phyloP scores from a whole-genome alignment of 2,888 invertebrate genomes.

The Callosobruchus maculatus region DNA sequence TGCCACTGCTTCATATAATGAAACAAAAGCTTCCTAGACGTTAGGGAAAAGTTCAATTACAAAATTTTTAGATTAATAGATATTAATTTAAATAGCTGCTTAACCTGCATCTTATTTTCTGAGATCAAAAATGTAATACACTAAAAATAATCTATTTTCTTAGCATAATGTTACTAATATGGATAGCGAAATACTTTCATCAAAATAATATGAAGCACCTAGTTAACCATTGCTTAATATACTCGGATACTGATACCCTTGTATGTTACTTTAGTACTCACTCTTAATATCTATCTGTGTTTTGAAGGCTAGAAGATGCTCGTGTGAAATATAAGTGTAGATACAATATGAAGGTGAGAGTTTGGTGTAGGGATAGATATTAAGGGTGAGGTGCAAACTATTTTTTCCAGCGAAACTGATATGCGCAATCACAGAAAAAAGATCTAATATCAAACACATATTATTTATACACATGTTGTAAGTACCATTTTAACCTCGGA shows the following conservation, averaged over 20 bases:
- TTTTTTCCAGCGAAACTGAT: neutral
- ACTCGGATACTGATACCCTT: neutral
- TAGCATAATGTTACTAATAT: too few species aligned
- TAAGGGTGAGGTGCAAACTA: neutral
- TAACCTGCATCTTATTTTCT: too few species aligned
- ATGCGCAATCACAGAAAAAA: neutral
- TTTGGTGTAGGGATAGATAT: neutral
- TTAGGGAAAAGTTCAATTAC: too few species aligned
- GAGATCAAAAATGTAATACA: too few species aligned
- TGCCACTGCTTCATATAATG: too few species aligned
- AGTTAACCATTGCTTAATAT: neutral
- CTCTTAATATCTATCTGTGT: neutral
- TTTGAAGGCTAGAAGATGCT: neutral
- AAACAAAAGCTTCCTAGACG: too few species aligned
- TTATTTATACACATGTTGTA: constrained; percentile 12
- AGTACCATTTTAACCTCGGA: constrained; percentile 97
- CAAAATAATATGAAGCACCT: neutral
- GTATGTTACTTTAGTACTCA: neutral
- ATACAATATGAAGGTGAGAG: neutral
- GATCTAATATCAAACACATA: neutral
- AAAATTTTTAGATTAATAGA: too few species aligned
- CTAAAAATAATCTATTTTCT: too few species aligned
- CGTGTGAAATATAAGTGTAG: neutral
- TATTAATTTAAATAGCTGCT: too few species aligned
- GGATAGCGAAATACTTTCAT: neutral